Base-by-base conservation (phyloP, 2,113 vertebrate species). In the Aphyosemion australe region DNA sequence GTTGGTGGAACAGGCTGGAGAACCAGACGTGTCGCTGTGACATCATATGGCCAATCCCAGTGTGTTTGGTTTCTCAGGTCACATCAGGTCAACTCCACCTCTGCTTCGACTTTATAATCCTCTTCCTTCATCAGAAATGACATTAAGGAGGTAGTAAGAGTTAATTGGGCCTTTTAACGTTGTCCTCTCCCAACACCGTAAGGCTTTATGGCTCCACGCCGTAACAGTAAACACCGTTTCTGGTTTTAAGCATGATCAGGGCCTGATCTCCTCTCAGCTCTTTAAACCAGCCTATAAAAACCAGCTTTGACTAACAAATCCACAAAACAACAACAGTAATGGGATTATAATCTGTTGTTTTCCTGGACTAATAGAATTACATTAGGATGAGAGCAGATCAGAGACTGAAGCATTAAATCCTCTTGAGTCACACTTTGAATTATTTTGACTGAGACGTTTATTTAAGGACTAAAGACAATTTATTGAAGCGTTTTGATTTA, bases 211-310 rank as follows among this genome's bases (percentile, higher is more conserved):
- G 18, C 41, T 55, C 34, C 14, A 63, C 8, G 11, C 39, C 2
- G 4, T 69, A 37, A 48, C 57, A 57, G n/a, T 46, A 46, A 34
- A 14, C 31, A 31, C 15, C 19, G 46, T 72, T 56, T 69, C 31
- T 15, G 11, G n/a, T 56, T 77, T 74, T 70, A 78, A 83, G 79
- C 47, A 68, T 52, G 43, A 43, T 64, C 55, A 64, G 34, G 9
- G 54, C 50, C 11, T 49, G 21, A 49, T 65, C 39, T 62, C 52
- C 39, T 53, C 1, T 43, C 43, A 58, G 15, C 12, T 14, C 34
- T 20, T 55, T 60, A 14, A 62, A 21, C 21, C 31, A 31, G 34
- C 11, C 26, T 20, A 45, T 52, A 16, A 56, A 55, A 66, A 66
- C 41, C 19, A 18, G 8, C 11, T 57, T 61, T 49, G 20, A 61